Percentiles rank a stretch among this genome's conserved stretches.
These are phyloP conservation scores for Leptinotarsa rubiginosa DNA, from an alignment of 2,888 invertebrate species.

Conservation along the genomic window DNA sequence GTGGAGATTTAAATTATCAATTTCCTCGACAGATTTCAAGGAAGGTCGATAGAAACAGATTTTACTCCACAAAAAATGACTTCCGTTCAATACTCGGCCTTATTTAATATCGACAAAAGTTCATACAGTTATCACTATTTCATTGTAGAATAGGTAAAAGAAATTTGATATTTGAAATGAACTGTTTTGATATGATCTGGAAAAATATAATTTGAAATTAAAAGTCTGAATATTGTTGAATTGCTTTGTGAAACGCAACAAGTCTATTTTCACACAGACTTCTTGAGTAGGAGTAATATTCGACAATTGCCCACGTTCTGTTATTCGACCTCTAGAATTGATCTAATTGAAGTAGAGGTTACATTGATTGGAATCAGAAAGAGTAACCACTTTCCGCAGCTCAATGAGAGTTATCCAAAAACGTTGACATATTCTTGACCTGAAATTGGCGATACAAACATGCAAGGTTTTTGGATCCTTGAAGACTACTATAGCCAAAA, in stretches of 20 bases:
- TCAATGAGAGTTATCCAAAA: not conserved
- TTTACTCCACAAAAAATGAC: too few species aligned
- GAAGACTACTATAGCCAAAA: too few species aligned
- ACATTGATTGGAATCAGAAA: not conserved
- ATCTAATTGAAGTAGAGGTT: conserved; percentile 5
- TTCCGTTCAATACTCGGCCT: too few species aligned
- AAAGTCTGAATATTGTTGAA: not conserved
- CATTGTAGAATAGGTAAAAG: too few species aligned
- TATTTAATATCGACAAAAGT: too few species aligned
- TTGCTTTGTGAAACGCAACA: too few species aligned
- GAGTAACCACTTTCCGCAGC: not conserved
- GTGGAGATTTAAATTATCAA: too few species aligned
- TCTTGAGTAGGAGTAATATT: not conserved
- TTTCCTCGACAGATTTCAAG: too few species aligned
- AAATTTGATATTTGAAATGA: too few species aligned
- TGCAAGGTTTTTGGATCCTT: not conserved
- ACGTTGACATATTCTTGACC: conserved; percentile 1
- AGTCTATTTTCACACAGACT: not conserved
- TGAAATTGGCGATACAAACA: not conserved
- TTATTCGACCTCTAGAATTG: not conserved
- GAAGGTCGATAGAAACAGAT: too few species aligned
- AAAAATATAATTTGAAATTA: not conserved
- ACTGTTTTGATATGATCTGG: too few species aligned
- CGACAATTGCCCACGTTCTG: not conserved
- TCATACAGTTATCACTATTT: too few species aligned